phyloP scores from a whole-genome alignment of 53 echinoderm and acorn worm species.

The Patiria pectinifera region DNA sequence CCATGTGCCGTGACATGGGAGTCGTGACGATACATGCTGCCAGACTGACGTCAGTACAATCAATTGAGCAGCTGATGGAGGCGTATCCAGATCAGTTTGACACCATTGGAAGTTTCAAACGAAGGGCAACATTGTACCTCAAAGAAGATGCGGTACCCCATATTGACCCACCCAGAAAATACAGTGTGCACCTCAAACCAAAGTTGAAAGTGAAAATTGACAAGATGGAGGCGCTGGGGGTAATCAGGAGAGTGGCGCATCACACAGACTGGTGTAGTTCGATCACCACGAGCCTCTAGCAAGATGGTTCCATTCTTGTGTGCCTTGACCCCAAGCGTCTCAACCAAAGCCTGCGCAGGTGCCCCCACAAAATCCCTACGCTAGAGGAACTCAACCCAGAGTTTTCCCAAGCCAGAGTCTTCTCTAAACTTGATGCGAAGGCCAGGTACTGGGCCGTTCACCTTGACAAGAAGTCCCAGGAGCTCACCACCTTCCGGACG shows the following conservation, averaged over 20 bases:
- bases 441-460: slow-evolving; percentile 48
- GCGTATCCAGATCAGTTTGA: slow-evolving; percentile 69
- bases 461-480: slow-evolving; percentile 37
- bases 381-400: slow-evolving; percentile 68
- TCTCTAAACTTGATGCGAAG: slow-evolving; percentile 74
- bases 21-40: slow-evolving; percentile 57
- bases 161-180: background rate
- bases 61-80: background rate
- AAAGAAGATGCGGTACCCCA: too few species aligned
- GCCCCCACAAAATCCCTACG: slow-evolving; percentile 66
- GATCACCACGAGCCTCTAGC: background rate
- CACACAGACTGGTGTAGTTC: too few species aligned
- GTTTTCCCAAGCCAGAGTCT: slow-evolving; percentile 62
- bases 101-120: slow-evolving; percentile 48
- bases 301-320: slow-evolving; percentile 2
- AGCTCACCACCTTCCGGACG: slow-evolving; percentile 73
- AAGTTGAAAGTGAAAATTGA: too few species aligned
- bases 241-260: background rate
- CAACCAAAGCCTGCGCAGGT: slow-evolving; percentile 44
- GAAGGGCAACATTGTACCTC: background rate
- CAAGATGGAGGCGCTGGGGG: too few species aligned
- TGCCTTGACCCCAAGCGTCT: slow-evolving; percentile 66
- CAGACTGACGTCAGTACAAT: background rate
- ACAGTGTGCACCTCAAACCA: too few species aligned
- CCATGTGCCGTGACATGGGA: slow-evolving; percentile 31